Evolutionary conservation across 2,113 vertebrate species (phyloP).

Genomic region (Rafetus swinhoei): DNA sequence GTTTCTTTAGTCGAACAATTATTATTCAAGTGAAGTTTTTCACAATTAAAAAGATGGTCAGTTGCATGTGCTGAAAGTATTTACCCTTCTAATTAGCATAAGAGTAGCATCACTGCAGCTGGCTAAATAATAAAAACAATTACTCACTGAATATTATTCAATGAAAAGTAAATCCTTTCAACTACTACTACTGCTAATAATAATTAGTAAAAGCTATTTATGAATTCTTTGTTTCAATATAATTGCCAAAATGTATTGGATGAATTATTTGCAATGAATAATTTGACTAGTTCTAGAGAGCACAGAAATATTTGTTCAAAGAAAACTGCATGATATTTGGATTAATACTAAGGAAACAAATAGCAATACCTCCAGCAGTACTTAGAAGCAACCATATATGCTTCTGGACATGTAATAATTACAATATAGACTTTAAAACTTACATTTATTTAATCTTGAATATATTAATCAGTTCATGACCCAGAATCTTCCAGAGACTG

Average conservation of each 20-base stretch:
- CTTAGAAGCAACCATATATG: neutral
- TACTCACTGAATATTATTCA: slow-evolving; percentile 7
- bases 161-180: neutral
- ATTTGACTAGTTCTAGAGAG: neutral
- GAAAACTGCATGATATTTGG: neutral
- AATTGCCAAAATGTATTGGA: neutral
- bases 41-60: slow-evolving; percentile 63
- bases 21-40: slow-evolving; percentile 64
- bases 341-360: neutral
- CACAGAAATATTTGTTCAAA: neutral
- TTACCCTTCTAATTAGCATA: slow-evolving; percentile 61
- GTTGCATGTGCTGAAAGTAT: slow-evolving; percentile 64
- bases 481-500: neutral
- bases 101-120: slow-evolving; percentile 32
- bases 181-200: neutral
- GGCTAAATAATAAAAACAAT: slow-evolving; percentile 45
- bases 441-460: neutral
- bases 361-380: neutral
- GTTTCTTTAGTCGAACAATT: slow-evolving; percentile 58
- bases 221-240: slow-evolving; percentile 5
- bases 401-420: neutral
- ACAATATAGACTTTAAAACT: neutral
- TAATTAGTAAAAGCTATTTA: neutral
- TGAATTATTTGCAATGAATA: neutral
- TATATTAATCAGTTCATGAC: neutral